Evolutionary conservation across 1,140 invertebrate genomes (phyloP).

Genomic region (Drosophila asahinai): DNA sequence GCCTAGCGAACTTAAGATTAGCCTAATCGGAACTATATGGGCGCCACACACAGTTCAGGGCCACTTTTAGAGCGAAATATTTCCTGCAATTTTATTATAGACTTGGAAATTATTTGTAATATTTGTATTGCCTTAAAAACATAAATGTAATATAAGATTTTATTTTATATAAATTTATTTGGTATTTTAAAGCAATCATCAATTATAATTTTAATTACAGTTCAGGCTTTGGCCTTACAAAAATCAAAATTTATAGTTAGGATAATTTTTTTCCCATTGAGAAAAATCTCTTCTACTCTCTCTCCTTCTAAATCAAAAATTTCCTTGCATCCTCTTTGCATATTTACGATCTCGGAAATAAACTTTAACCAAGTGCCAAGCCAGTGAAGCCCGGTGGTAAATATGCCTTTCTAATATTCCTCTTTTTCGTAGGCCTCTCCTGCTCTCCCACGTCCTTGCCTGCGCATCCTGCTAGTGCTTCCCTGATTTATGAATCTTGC

Average conservation of each 20-base stretch:
- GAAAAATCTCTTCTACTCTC: background rate
- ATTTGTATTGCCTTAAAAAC: background rate
- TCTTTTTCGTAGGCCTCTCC: no score
- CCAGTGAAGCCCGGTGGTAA: background rate
- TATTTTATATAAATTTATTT: no score
- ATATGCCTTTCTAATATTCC: background rate
- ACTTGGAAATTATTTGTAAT: no score
- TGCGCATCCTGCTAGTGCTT: constrained; percentile 13
- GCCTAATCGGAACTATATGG: constrained; percentile 8
- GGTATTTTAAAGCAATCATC: no score
- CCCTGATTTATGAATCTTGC: constrained; percentile 40
- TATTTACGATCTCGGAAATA: constrained; percentile 24
- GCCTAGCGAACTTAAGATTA: constrained; percentile 1
- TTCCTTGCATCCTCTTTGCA: background rate
- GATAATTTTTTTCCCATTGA: no score
- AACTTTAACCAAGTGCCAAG: constrained; percentile 8
- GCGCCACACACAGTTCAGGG: constrained; percentile 4
- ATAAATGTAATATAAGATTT: no score
- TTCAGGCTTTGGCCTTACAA: no score
- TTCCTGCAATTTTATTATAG: background rate
- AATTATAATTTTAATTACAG: no score
- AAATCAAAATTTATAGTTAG: no score
- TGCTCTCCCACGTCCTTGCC: background rate
- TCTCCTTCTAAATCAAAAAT: background rate
- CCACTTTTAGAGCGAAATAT: background rate